Evolutionary conservation across 2,113 vertebrate genomes (phyloP).

Genomic region (Casuarius casuarius): DNA sequence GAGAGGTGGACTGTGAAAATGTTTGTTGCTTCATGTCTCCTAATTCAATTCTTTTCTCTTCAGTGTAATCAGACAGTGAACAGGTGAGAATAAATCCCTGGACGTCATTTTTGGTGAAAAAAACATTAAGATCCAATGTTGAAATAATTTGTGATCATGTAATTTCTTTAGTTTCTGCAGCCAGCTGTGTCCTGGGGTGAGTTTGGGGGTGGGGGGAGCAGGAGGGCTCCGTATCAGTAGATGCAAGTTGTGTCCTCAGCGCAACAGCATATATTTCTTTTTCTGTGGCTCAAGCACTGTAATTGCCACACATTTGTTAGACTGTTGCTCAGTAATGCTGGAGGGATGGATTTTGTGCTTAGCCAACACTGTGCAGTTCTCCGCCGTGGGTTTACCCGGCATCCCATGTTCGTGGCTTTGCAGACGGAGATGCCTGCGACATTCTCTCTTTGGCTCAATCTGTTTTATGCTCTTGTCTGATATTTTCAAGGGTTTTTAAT

Average conservation of each 20-base stretch:
- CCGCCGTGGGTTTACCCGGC: not conserved
- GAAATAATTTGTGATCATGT: not conserved
- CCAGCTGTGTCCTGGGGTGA: not conserved
- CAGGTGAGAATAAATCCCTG: not conserved
- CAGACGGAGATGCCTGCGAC: not conserved
- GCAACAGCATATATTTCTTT: rapidly evolving
- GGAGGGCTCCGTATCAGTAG: not conserved
- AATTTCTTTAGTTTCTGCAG: not conserved
- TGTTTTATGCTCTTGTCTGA: conserved; percentile 75
- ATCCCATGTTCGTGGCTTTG: not conserved
- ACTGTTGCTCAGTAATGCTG: not conserved
- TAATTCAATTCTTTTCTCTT: not conserved
- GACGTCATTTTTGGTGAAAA: not conserved
- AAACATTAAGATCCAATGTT: not conserved
- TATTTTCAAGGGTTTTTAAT: conserved; percentile 89
- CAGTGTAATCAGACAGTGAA: not conserved
- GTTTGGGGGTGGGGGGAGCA: rapidly evolving
- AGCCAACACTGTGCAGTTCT: rapidly evolving
- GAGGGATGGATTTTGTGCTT: not conserved
- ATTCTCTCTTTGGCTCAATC: conserved; percentile 47
- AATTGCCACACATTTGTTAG: not conserved
- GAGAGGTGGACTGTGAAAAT: not conserved
- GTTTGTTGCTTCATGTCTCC: not conserved
- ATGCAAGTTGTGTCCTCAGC: not conserved
- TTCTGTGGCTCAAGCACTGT: not conserved